A percentile compares a stretch with the other conserved stretches of the same genome.
These are phyloP conservation scores for Nothoprocta perdicaria DNA, from an alignment of 2,113 vertebrate genomes.

Conservation along the genomic window DNA sequence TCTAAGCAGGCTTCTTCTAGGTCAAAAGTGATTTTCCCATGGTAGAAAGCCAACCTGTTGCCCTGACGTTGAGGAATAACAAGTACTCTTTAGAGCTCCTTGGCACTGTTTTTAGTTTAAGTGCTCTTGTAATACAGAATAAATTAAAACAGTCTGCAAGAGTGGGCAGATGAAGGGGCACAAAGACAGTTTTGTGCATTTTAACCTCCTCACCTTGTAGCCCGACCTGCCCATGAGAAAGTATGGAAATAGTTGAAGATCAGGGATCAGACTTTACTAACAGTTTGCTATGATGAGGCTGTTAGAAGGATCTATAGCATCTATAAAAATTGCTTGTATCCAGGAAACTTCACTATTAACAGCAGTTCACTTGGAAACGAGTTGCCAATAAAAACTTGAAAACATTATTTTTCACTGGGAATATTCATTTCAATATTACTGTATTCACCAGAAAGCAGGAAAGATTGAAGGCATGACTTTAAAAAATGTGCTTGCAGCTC, in stretches of 20 bases:
- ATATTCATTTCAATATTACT: neutral
- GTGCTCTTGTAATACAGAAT: neutral
- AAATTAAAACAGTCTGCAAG: neutral
- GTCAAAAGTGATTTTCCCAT: neutral
- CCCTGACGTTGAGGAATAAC: neutral
- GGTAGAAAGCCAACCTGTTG: neutral
- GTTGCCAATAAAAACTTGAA: neutral
- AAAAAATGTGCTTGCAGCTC: neutral
- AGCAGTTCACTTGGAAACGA: neutral
- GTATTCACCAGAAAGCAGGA: neutral
- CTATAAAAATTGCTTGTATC: neutral
- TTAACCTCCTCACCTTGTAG: neutral
- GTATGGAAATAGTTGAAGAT: neutral
- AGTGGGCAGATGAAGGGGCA: neutral
- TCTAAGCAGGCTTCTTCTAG: neutral
- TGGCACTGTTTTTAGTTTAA: neutral
- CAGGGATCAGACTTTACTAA: neutral
- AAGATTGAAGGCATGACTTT: neutral
- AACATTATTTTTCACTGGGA: conserved; percentile 7
- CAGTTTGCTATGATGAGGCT: neutral
- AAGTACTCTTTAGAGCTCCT: neutral
- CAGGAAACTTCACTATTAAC: neutral
- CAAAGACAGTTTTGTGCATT: neutral
- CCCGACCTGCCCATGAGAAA: neutral
- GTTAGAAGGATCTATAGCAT: neutral